Evolutionary conservation across 1,140 invertebrate species (phyloP).

Genomic region (Acyrthosiphon pisum): DNA sequence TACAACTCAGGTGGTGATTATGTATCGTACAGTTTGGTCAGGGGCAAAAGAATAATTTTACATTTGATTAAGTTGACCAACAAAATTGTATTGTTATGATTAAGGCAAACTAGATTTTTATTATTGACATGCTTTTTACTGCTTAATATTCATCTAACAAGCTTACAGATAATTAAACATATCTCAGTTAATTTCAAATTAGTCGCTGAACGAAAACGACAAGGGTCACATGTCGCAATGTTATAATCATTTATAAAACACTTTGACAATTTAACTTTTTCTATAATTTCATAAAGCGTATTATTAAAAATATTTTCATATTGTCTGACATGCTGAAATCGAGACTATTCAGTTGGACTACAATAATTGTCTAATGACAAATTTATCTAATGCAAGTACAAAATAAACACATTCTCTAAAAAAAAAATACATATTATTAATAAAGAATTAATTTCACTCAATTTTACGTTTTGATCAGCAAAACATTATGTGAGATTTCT

Average conservation of each 20-base stretch:
- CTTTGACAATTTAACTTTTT: not conserved
- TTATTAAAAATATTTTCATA: not conserved
- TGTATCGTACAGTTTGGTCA: not conserved
- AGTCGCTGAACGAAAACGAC: too few relatives aligned
- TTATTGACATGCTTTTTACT: not conserved
- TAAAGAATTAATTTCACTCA: not conserved
- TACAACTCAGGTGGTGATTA: not conserved
- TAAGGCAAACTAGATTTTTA: not conserved
- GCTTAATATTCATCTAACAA: not conserved
- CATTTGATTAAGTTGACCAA: not conserved
- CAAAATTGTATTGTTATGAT: not conserved
- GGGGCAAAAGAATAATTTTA: not conserved
- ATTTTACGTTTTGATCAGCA: too few relatives aligned
- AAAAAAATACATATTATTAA: not conserved
- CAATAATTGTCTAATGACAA: too few relatives aligned
- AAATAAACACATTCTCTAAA: not conserved
- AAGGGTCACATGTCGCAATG: not conserved
- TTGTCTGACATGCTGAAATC: not conserved
- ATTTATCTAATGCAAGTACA: not conserved
- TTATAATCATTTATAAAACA: not conserved
- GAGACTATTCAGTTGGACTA: not conserved
- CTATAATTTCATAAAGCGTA: not conserved
- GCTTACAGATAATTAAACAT: not conserved
- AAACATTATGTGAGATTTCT: not conserved
- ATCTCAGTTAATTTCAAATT: not conserved